Conservation (phyloP, 2,797 vertebrate genomes). For the Zalophus californianus region DNA sequence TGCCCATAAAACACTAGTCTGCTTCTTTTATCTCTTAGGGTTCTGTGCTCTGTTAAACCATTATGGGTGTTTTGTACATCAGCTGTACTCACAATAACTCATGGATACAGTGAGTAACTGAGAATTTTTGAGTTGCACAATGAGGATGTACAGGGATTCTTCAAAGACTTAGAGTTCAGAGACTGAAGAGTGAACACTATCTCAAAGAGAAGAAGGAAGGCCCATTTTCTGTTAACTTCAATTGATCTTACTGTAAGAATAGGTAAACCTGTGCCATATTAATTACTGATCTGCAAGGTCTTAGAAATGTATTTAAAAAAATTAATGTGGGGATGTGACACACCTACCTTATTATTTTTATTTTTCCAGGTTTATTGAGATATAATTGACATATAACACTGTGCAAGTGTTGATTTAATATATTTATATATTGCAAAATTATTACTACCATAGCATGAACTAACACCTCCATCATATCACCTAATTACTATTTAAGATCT, state of each 20-base stretch:
- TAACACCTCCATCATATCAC: not conserved
- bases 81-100: not conserved
- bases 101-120: not conserved
- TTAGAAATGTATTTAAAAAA: not conserved
- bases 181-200: not conserved
- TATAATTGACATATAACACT: not conserved
- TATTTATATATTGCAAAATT: not conserved
- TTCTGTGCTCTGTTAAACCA: not conserved
- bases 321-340: not conserved
- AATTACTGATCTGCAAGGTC: not conserved
- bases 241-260: not conserved
- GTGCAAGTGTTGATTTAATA: not conserved
- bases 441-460: not conserved
- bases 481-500: not conserved
- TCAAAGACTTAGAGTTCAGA: not conserved
- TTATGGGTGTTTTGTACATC: not conserved
- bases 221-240: not conserved
- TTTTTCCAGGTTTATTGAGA: not conserved
- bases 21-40: slow-evolving; percentile 31
- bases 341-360: not conserved
- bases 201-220: not conserved
- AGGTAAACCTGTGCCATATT: not conserved
- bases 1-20: not conserved
- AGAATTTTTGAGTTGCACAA: not conserved
- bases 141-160: not conserved